These are phyloP conservation scores for Eupeodes latifasciatus DNA, from an alignment of 2,888 invertebrate genomes.

Conservation along the genomic window DNA sequence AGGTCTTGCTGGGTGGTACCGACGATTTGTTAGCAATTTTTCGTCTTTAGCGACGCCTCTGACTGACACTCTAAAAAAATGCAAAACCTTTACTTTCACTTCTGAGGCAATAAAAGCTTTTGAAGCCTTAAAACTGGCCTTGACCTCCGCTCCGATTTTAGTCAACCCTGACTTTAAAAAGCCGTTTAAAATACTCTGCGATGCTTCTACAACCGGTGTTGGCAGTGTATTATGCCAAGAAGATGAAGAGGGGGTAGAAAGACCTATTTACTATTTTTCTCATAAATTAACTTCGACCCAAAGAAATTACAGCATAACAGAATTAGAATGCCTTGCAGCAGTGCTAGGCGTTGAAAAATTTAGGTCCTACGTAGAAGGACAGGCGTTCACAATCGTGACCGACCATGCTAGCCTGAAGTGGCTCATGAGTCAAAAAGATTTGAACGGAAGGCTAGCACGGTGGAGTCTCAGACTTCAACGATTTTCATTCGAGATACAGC, in stretches of 20 bases:
- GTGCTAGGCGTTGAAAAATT: neutral
- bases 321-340: neutral
- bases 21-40: neutral
- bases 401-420: neutral
- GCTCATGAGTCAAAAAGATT: no score
- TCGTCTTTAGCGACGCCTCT: neutral
- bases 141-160: neutral
- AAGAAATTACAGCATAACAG: no score
- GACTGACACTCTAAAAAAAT: neutral
- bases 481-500: no score
- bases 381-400: neutral
- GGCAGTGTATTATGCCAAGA: neutral
- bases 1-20: constrained; percentile 25
- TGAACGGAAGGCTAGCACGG: no score
- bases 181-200: neutral
- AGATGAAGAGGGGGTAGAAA: neutral
- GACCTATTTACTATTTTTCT: neutral
- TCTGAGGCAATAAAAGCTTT: no score
- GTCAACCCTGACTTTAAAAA: neutral
- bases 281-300: neutral
- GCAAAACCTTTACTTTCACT: no score
- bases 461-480: no score
- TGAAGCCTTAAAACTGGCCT: no score
- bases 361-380: neutral
- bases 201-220: constrained; percentile 1